phyloP scores from a whole-genome alignment of 2,797 vertebrate genomes.

The Acipenser ruthenus region DNA sequence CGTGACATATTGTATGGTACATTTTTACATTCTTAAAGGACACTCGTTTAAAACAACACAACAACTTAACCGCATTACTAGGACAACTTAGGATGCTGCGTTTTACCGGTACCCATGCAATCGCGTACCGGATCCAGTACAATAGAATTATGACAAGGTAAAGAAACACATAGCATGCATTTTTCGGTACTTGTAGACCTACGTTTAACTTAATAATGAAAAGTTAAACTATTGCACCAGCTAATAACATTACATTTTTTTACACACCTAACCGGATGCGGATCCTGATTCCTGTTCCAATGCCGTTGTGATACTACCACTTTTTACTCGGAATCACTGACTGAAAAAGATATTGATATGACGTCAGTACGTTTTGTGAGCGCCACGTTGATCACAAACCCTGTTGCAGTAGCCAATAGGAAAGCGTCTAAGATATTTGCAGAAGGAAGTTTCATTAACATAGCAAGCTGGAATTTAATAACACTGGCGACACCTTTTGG shows the following conservation, averaged over 20 bases:
- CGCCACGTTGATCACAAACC: conserved; percentile 13
- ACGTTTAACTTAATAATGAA: not conserved
- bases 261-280: conserved; percentile 4
- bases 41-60: no score
- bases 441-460: not conserved
- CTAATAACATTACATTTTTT: not conserved
- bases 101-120: no score
- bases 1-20: no score
- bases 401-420: conserved; percentile 7
- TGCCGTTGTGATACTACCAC: conserved; percentile 12
- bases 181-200: not conserved
- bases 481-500: no score
- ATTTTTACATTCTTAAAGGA: no score
- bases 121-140: no score
- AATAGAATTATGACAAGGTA: no score
- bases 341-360: not conserved
- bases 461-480: no score
- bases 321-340: not conserved
- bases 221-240: not conserved
- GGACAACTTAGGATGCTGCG: no score
- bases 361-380: conserved; percentile 13
- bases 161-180: not conserved
- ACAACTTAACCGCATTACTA: no score
- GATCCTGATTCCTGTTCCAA: conserved; percentile 2
- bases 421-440: not conserved